phyloP scores from a whole-genome alignment of 2,113 vertebrate species.

The Periophthalmodon schlosseri region DNA sequence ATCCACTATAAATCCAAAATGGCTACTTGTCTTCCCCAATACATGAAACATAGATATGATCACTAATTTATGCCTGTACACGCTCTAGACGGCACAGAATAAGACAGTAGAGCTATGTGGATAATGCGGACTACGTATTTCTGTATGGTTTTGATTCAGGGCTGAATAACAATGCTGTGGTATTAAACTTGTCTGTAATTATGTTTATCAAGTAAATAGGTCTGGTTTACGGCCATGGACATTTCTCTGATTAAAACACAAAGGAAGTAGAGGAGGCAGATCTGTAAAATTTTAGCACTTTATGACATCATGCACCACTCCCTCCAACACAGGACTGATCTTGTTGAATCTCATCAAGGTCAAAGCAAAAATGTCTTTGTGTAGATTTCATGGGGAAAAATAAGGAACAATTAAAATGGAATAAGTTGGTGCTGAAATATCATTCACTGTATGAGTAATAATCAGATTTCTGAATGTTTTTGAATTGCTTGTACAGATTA shows the following conservation, averaged over 20 bases:
- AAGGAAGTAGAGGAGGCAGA: neutral
- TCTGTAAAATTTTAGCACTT: slow-evolving; percentile 1
- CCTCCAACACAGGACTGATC: slow-evolving; percentile 4
- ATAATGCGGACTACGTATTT: slow-evolving; percentile 16
- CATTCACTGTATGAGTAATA: neutral
- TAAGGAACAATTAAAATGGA: neutral
- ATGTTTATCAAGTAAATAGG: slow-evolving; percentile 2
- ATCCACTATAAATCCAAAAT: slow-evolving; percentile 5
- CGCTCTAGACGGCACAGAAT: slow-evolving; percentile 1
- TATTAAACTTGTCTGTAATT: neutral
- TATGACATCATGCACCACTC: slow-evolving; percentile 7
- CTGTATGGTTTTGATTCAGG: neutral
- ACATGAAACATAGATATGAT: slow-evolving; percentile 21
- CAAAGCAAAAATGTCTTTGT: slow-evolving; percentile 4
- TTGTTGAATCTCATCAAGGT: neutral
- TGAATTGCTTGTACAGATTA: no score
- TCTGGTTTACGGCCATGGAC: neutral
- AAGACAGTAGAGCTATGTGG: slow-evolving; percentile 5
- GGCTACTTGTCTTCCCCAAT: neutral
- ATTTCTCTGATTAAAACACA: neutral
- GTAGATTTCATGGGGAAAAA: neutral
- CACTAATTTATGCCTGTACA: slow-evolving; percentile 37
- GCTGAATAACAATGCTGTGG: neutral
- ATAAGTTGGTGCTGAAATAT: neutral
- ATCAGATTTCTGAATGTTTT: no score